phyloP scores from a whole-genome alignment of 2,113 vertebrate species.

The Orcinus orca region DNA sequence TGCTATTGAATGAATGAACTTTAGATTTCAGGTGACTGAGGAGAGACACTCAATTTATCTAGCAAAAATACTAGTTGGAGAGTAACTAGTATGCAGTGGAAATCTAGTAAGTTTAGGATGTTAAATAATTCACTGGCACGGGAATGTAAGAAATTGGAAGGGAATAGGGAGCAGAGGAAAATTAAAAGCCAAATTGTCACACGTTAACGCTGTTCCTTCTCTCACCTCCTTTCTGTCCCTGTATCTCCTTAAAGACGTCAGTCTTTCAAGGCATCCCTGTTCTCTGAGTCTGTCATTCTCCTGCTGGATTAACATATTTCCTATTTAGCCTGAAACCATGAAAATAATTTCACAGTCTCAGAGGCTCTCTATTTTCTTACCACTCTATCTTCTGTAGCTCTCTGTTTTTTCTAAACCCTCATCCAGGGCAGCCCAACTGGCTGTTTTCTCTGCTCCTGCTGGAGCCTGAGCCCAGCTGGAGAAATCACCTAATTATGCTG shows the following conservation, averaged over 20 bases:
- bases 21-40: not conserved
- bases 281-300: not conserved
- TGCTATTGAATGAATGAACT: not conserved
- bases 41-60: not conserved
- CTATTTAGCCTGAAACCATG: not conserved
- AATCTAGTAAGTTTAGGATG: not conserved
- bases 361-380: not conserved
- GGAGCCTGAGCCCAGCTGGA: slow-evolving; percentile 44
- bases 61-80: not conserved
- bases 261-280: not conserved
- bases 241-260: not conserved
- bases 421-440: not conserved
- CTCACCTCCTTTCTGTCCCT: not conserved
- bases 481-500: not conserved
- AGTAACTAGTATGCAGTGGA: not conserved
- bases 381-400: not conserved
- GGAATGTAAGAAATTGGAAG: not conserved
- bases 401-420: slow-evolving; percentile 27
- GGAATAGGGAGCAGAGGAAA: not conserved
- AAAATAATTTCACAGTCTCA: not conserved
- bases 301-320: not conserved
- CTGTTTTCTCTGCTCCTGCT: not conserved
- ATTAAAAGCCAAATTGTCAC: not conserved
- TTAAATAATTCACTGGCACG: not conserved
- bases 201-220: not conserved